Conservation (phyloP, 2,888 invertebrate genomes). For the Drosophila atroscutellata region DNA sequence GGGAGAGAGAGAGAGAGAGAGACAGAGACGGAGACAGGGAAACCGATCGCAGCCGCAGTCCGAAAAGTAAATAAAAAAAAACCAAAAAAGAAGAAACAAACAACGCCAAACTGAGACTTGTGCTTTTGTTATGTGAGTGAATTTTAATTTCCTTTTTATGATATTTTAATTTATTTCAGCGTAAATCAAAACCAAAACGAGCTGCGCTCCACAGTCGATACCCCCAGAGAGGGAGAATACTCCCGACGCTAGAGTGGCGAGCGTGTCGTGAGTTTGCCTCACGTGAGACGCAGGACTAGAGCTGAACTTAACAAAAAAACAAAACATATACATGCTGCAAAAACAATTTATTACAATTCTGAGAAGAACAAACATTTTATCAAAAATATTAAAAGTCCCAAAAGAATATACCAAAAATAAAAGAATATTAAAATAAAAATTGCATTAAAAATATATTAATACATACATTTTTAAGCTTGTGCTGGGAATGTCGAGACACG, state of each 20-base stretch:
- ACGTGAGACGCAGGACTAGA: neutral
- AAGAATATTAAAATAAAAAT: neutral
- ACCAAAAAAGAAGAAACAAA: neutral
- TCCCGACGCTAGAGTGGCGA: neutral
- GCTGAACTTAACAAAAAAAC: neutral
- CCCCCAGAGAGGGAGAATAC: conserved; percentile 1
- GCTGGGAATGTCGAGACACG: too few species aligned
- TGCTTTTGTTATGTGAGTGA: conserved; percentile 76
- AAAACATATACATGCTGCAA: neutral
- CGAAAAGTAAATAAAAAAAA: neutral
- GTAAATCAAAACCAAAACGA: conserved; percentile 83
- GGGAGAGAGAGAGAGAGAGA: neutral
- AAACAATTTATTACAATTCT: neutral
- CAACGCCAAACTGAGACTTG: conserved; percentile 5
- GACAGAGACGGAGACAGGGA: neutral
- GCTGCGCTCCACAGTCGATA: conserved; percentile 45
- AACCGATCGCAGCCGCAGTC: conserved; percentile 1
- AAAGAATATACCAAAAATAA: neutral
- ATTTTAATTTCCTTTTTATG: conserved; percentile 84
- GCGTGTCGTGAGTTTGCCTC: neutral
- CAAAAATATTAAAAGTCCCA: neutral
- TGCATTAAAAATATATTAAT: neutral
- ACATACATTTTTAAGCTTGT: neutral
- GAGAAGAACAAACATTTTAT: neutral
- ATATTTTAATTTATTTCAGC: conserved; percentile 84